These are phyloP conservation scores for Percopsis transmontana DNA, from an alignment of 2,113 vertebrate species.

Conservation along the genomic window DNA sequence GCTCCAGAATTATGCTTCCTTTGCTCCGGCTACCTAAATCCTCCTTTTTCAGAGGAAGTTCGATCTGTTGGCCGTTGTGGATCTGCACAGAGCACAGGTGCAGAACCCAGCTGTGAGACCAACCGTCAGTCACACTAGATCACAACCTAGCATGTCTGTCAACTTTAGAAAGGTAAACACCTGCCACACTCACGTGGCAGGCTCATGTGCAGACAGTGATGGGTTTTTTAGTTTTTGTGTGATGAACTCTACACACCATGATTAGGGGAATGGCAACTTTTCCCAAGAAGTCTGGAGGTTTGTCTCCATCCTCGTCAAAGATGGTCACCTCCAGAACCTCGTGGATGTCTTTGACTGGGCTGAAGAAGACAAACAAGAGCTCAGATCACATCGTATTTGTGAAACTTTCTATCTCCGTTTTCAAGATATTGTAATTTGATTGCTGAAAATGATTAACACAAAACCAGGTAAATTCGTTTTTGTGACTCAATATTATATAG, in stretches of 20 bases:
- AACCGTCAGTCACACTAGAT: constrained; percentile 53
- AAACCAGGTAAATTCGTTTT: no score
- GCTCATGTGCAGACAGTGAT: constrained; percentile 51
- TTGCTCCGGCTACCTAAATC: constrained; percentile 88
- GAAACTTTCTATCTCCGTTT: not conserved
- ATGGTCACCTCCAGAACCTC: constrained; percentile 92
- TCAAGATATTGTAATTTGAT: not conserved
- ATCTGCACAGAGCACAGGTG: constrained; percentile 77
- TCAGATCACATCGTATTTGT: not conserved
- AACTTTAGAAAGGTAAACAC: constrained; percentile 23
- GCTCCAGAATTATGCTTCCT: constrained; percentile 89
- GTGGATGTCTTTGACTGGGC: constrained; percentile 94
- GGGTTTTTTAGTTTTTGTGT: constrained; percentile 7
- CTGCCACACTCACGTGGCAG: constrained; percentile 63
- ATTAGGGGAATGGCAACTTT: constrained; percentile 94
- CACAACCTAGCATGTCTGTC: constrained; percentile 47
- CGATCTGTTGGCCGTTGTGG: constrained; percentile 82
- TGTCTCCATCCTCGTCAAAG: constrained; percentile 98
- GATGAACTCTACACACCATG: constrained; percentile 80
- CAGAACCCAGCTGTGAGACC: constrained; percentile 42
- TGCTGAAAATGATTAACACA: not conserved
- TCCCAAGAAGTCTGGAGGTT: constrained; percentile 95
- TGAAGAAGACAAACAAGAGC: constrained; percentile 61
- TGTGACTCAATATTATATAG: not conserved
- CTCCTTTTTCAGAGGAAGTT: constrained; percentile 88